phyloP scores from a whole-genome alignment of 1,140 invertebrate species.

The Yoshiicerus persimilis region DNA sequence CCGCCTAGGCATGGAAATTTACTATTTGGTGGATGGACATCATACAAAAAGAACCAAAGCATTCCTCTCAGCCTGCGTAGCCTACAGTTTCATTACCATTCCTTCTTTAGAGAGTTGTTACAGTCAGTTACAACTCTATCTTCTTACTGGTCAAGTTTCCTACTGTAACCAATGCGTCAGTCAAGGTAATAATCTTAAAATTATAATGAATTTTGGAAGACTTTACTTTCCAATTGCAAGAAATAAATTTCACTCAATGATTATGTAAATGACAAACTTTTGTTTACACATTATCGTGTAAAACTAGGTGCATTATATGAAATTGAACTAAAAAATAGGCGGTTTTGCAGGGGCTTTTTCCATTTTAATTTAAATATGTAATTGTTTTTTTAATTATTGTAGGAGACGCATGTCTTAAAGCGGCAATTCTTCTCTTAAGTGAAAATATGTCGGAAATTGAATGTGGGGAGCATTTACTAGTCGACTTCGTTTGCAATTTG shows the following conservation, averaged over 20 bases:
- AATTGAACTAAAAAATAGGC: too few relatives aligned
- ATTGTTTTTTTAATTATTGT: constrained; percentile 33
- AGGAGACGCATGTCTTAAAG: constrained; percentile 93
- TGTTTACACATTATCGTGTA: too few relatives aligned
- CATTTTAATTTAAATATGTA: too few relatives aligned
- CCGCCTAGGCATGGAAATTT: constrained; percentile 71
- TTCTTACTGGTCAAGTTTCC: constrained; percentile 84
- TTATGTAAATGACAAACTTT: too few relatives aligned
- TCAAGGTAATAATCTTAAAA: constrained; percentile 67
- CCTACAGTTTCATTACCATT: constrained; percentile 93
- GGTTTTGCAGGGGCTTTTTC: too few relatives aligned
- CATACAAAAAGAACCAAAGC: constrained; percentile 78
- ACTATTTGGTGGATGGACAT: constrained; percentile 70
- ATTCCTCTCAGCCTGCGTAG: constrained; percentile 90
- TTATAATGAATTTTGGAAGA: constrained; percentile 17
- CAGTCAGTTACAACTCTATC: constrained; percentile 77
- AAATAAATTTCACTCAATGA: too few relatives aligned
- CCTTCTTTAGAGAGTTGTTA: constrained; percentile 81
- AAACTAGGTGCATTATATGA: too few relatives aligned
- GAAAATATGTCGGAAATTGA: constrained; percentile 56
- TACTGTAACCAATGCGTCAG: constrained; percentile 86
- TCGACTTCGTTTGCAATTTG: constrained; percentile 73
- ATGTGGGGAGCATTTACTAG: constrained; percentile 64
- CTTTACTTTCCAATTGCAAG: too few relatives aligned
- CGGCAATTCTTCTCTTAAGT: constrained; percentile 74